These are phyloP conservation scores for Acrobasis repandana DNA, from an alignment of 2,888 invertebrate genomes.

Conservation along the genomic window DNA sequence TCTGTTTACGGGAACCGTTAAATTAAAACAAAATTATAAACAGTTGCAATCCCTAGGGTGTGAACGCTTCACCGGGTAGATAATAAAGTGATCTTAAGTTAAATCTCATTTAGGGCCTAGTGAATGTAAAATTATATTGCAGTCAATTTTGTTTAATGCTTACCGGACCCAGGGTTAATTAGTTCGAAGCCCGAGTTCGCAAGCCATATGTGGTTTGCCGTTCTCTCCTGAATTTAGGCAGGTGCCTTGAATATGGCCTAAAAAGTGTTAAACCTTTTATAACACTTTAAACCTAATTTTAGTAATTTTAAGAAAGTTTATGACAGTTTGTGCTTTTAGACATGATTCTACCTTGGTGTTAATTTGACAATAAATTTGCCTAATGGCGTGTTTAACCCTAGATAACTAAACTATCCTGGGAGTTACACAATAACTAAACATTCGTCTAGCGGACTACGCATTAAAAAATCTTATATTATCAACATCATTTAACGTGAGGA, in stretches of 20 bases:
- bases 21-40: constrained; percentile 15
- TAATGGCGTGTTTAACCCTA: too few species aligned
- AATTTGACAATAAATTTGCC: too few species aligned
- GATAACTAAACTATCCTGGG: too few species aligned
- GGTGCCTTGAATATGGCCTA: neutral
- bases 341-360: too few species aligned
- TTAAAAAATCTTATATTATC: too few species aligned
- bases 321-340: too few species aligned
- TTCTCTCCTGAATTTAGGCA: constrained; percentile 12
- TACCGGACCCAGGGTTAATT: constrained; percentile 58
- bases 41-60: constrained; percentile 8
- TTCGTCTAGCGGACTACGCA: too few species aligned
- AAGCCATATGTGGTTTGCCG: constrained; percentile 47
- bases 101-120: constrained; percentile 50
- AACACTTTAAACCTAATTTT: too few species aligned
- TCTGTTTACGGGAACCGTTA: constrained; percentile 22
- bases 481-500: too few species aligned
- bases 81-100: constrained; percentile 40
- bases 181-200: constrained; percentile 59
- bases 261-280: neutral
- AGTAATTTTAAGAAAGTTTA: too few species aligned
- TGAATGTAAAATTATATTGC: constrained; percentile 63
- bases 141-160: constrained; percentile 68
- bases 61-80: constrained; percentile 25
- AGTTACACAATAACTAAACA: too few species aligned